Base-by-base conservation (phyloP, 2,888 invertebrate genomes). In the Machimus rusticus region DNA sequence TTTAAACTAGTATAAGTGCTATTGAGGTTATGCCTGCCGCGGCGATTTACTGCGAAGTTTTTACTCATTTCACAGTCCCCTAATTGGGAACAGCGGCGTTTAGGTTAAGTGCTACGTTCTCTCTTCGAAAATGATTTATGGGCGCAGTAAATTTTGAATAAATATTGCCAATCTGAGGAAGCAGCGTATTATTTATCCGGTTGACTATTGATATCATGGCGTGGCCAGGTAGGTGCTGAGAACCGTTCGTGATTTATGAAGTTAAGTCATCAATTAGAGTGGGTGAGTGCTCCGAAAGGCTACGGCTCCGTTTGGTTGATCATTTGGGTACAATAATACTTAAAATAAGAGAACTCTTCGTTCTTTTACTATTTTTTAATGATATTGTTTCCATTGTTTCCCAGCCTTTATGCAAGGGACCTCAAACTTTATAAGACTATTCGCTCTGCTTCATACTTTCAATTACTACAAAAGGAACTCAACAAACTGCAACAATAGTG, bases 101-200 rank as follows among this genome's bases (percentile, higher is more conserved):
- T 88, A 87, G 81, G 34, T 74, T 74, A 86, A 88, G 87, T 87
- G 74, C 57, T 46, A 78, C 39, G 39, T 74, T 81, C 46, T 46
- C 85, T 34, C 81, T 78, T 55, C 23, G 16, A 87, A 88, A 81
- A 87, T 88, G 87, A 88, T 43, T 88, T 87, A 88, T 87, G 87
- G 46, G 9, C 82, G 88, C 79, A 85, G 88, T 88, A 88, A 88
- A 88, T 88, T 88, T 88, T 86, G 66, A 86, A 84, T 87, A 88
- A 88, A 88, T 88, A 88, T 86, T 88, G 51, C 82, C 86, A 87
- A 82, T 87, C 86, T 86, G 79, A 78, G 88, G 88, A 88, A 86
- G 86, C 86, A 74, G 34, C 57, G 31, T 39, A 87, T 88, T 86
- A 88, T 86, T 88, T 82, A 88, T 82, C 84, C 66, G 77, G 57